phyloP scores from a whole-genome alignment of 1,140 invertebrate species.

The Galleria mellonella region DNA sequence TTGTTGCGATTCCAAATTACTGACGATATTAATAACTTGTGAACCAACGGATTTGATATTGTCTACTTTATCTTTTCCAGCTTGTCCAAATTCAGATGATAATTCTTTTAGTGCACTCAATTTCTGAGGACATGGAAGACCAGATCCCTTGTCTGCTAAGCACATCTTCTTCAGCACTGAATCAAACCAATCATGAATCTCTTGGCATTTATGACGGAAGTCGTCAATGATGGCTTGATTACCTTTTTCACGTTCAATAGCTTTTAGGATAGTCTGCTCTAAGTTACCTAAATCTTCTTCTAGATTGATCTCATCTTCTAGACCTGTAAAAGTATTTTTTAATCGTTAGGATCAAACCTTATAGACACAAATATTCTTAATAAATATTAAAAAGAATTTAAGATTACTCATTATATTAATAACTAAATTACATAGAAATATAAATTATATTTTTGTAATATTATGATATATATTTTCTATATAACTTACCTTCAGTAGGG shows the following conservation, averaged over 20 bases:
- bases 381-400: too few species aligned
- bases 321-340: conserved; percentile 28
- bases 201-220: conserved; percentile 83
- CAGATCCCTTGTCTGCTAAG: conserved; percentile 86
- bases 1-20: conserved; percentile 91
- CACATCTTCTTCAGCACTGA: conserved; percentile 85
- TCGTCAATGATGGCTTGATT: conserved; percentile 86
- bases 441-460: too few species aligned
- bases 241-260: conserved; percentile 84
- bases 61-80: conserved; percentile 80
- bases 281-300: conserved; percentile 83
- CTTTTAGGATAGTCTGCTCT: conserved; percentile 80
- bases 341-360: too few species aligned
- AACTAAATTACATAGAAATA: conserved; percentile 1
- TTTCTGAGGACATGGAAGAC: conserved; percentile 88
- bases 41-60: conserved; percentile 80
- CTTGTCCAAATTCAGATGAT: conserved; percentile 78
- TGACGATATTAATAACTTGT: conserved; percentile 85
- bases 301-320: conserved; percentile 80
- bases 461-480: too few species aligned
- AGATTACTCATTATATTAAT: too few species aligned
- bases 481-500: conserved; percentile 72
- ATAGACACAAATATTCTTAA: too few species aligned
- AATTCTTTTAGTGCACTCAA: conserved; percentile 80
- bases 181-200: conserved; percentile 88